These are phyloP conservation scores for Ichneumoninae sp. DNA, from an alignment of 2,888 invertebrate species.

Conservation along the genomic window DNA sequence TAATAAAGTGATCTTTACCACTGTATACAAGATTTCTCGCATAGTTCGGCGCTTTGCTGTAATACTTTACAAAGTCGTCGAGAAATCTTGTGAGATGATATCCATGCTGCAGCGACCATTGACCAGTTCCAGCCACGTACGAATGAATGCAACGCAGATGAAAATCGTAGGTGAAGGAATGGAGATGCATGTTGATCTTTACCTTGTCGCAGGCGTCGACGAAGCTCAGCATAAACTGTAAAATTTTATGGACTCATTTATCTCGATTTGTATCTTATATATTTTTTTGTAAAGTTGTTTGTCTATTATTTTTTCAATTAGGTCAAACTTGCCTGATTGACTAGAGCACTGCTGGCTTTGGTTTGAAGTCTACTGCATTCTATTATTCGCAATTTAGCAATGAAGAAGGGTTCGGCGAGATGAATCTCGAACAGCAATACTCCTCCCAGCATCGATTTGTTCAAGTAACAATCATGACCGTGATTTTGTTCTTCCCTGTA, in stretches of 20 bases:
- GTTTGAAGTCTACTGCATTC: constrained; percentile 87
- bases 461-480: constrained; percentile 85
- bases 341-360: constrained; percentile 85
- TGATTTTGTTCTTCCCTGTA: constrained; percentile 70
- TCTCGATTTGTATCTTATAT: background rate
- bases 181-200: constrained; percentile 90
- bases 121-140: constrained; percentile 87
- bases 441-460: constrained; percentile 89
- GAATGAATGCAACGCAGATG: constrained; percentile 89
- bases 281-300: background rate
- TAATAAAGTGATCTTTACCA: constrained; percentile 84
- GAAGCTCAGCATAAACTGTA: constrained; percentile 87
- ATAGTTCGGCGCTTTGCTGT: constrained; percentile 91
- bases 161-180: constrained; percentile 92
- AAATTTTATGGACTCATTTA: constrained; percentile 60
- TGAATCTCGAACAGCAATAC: constrained; percentile 89
- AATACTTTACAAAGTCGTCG: constrained; percentile 91
- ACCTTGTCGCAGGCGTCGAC: constrained; percentile 89
- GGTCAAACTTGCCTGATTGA: constrained; percentile 85
- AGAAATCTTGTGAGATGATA: constrained; percentile 91
- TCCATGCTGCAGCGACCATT: constrained; percentile 85
- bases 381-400: constrained; percentile 88
- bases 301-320: background rate
- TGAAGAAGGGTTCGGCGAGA: constrained; percentile 90
- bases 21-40: constrained; percentile 90